Conservation (phyloP, 2,888 invertebrate genomes). For the Oeneis ivallda region DNA sequence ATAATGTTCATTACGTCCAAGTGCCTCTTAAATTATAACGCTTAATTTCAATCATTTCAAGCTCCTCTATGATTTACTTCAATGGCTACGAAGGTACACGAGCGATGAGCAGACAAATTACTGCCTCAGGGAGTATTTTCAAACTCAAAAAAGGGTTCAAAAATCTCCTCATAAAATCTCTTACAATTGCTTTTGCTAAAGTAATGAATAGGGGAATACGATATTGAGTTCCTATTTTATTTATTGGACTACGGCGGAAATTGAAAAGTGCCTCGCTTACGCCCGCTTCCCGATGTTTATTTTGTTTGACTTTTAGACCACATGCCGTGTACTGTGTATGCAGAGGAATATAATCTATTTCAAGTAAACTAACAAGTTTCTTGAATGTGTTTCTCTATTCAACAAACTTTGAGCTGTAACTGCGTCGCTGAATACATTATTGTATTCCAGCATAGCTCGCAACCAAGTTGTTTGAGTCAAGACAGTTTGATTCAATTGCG, state of each 20-base stretch:
- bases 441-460: constrained; percentile 29
- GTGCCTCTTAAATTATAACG: too few relatives aligned
- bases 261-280: constrained; percentile 34
- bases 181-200: constrained; percentile 35
- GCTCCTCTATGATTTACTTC: not conserved
- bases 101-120: constrained; percentile 35
- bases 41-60: not conserved
- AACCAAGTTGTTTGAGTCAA: constrained; percentile 30
- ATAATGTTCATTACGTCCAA: too few relatives aligned
- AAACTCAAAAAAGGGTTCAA: constrained; percentile 26
- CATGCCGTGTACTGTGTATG: constrained; percentile 33
- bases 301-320: constrained; percentile 36
- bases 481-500: constrained; percentile 16
- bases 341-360: constrained; percentile 34
- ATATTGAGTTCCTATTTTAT: constrained; percentile 36
- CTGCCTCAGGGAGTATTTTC: constrained; percentile 32
- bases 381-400: constrained; percentile 36
- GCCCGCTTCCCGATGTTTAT: constrained; percentile 31
- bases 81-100: constrained; percentile 20
- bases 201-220: constrained; percentile 32
- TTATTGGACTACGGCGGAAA: constrained; percentile 34
- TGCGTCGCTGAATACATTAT: constrained; percentile 29
- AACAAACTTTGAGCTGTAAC: constrained; percentile 37
- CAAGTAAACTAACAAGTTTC: constrained; percentile 35
- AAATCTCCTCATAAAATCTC: constrained; percentile 19